phyloP scores from a whole-genome alignment of 2,797 vertebrate genomes.

The Loriculus beryllinus region DNA sequence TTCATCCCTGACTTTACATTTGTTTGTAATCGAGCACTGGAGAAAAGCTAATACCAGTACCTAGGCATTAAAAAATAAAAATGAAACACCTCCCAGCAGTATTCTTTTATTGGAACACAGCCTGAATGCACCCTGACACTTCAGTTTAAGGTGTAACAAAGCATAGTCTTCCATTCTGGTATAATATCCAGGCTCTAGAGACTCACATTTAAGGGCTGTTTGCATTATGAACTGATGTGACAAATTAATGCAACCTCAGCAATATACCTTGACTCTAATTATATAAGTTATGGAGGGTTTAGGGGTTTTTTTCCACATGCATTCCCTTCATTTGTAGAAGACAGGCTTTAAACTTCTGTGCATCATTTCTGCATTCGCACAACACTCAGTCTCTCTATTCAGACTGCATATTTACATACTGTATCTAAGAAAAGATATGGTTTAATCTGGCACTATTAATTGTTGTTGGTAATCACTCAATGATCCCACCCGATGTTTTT shows the following conservation, averaged over 20 bases:
- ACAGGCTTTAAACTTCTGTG: neutral
- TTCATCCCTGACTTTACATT: neutral
- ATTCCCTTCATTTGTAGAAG: neutral
- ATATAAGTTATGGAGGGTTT: neutral
- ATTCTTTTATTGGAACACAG: neutral
- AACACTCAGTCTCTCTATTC: neutral
- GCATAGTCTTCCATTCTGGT: neutral
- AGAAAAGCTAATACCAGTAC: neutral
- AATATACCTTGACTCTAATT: neutral
- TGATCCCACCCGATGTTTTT: neutral
- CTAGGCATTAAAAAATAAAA: neutral
- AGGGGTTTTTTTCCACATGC: accelerated
- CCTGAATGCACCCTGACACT: neutral
- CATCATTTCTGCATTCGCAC: neutral
- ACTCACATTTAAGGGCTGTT: neutral
- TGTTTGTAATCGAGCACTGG: neutral
- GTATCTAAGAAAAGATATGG: neutral
- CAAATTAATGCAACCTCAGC: neutral
- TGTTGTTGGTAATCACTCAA: neutral
- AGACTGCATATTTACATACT: neutral
- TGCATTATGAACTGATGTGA: neutral
- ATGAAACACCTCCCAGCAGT: neutral
- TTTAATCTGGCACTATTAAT: neutral
- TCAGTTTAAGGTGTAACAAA: neutral
- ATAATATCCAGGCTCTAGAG: neutral